These are phyloP conservation scores for Mamestra configurata DNA, from an alignment of 1,140 invertebrate genomes.

Conservation along the genomic window DNA sequence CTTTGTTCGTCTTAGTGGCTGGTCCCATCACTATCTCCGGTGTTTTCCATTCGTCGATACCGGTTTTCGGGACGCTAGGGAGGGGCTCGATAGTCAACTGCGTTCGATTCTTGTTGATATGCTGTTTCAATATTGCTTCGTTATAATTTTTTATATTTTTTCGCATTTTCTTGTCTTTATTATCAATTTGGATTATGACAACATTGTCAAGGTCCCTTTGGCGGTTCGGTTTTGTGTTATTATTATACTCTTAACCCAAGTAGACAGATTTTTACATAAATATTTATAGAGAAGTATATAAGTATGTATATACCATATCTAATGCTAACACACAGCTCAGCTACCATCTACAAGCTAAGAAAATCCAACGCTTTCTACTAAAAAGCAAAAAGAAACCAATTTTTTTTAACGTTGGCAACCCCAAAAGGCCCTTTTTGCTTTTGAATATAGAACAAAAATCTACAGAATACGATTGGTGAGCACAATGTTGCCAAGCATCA, in stretches of 20 bases:
- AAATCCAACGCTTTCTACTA: slow-evolving; percentile 73
- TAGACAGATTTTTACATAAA: slow-evolving; percentile 71
- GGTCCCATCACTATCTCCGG: slow-evolving; percentile 78
- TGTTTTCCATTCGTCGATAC: slow-evolving; percentile 79
- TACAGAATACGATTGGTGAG: slow-evolving; percentile 75
- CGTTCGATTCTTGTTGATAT: slow-evolving; percentile 85
- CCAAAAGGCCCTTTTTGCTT: slow-evolving; percentile 75
- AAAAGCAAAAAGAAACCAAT: slow-evolving; percentile 78
- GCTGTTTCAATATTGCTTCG: slow-evolving; percentile 77
- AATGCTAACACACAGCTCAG: slow-evolving; percentile 75
- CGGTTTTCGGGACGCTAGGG: slow-evolving; percentile 66
- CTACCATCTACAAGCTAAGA: slow-evolving; percentile 80
- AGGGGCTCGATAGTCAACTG: slow-evolving; percentile 84
- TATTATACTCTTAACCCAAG: slow-evolving; percentile 63
- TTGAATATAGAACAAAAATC: slow-evolving; percentile 62
- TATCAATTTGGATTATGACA: slow-evolving; percentile 86
- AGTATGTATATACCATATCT: slow-evolving; percentile 62
- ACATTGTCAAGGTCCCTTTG: slow-evolving; percentile 78
- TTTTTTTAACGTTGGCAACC: slow-evolving; percentile 56
- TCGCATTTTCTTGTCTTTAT: slow-evolving; percentile 66
- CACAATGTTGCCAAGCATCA: slow-evolving; percentile 88
- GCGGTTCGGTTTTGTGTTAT: slow-evolving; percentile 62
- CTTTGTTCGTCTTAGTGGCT: slow-evolving; percentile 69
- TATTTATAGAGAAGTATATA: slow-evolving; percentile 66
- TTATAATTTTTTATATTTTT: slow-evolving; percentile 68